These are phyloP conservation scores for Pheosia gnoma DNA, from an alignment of 2,888 invertebrate genomes.

Conservation along the genomic window DNA sequence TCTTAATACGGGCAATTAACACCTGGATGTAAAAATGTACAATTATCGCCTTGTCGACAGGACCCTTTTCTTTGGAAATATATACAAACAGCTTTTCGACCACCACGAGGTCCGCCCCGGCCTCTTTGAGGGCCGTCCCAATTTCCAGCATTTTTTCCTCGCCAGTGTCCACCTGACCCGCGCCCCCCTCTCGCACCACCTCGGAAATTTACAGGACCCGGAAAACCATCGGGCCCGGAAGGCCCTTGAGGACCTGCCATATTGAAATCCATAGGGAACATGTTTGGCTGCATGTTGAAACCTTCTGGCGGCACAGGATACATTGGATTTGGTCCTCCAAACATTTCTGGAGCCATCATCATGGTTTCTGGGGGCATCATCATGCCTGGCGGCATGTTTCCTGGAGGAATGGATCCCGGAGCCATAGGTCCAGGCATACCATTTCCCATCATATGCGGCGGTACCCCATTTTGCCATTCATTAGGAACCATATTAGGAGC, in stretches of 20 bases:
- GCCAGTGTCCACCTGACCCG: conserved; percentile 77
- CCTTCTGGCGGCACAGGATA: conserved; percentile 58
- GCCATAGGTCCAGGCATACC: conserved; percentile 65
- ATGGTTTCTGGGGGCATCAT: conserved; percentile 52
- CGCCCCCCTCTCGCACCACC: conserved; percentile 84
- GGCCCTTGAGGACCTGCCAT: conserved; percentile 71
- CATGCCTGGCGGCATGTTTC: conserved; percentile 59
- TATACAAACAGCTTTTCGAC: conserved; percentile 87
- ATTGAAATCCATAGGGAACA: conserved; percentile 80
- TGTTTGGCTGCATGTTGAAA: conserved; percentile 76
- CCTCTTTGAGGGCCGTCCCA: conserved; percentile 79
- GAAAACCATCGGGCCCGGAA: conserved; percentile 64
- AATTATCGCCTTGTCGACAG: conserved; percentile 92
- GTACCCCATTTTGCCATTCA: conserved; percentile 73
- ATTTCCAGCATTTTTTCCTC: conserved; percentile 75
- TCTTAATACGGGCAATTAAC: conserved; percentile 82
- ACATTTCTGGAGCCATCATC: conserved; percentile 71
- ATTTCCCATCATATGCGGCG: conserved; percentile 65
- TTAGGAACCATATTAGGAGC: conserved; percentile 65
- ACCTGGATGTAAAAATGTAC: conserved; percentile 92
- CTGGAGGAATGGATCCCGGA: conserved; percentile 61
- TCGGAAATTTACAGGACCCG: conserved; percentile 75
- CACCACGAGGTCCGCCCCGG: conserved; percentile 78
- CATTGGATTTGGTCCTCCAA: conserved; percentile 41
- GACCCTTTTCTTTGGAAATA: conserved; percentile 92